These are phyloP conservation scores for Alectoris magna DNA, from an alignment of 2,797 vertebrate species.

Conservation along the genomic window DNA sequence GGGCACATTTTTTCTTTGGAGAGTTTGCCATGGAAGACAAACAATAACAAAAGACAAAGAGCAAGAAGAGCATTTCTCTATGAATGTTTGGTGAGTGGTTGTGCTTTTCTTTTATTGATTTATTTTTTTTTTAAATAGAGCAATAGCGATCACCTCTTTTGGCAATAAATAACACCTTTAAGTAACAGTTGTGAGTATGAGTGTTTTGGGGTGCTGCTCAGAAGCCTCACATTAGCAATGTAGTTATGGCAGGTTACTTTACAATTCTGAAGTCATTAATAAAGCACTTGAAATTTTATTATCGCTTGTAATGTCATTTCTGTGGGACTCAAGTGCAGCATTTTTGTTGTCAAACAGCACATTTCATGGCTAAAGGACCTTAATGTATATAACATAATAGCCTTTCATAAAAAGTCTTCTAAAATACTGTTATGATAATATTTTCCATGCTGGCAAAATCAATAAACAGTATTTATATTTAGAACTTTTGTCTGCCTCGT, in stretches of 20 bases:
- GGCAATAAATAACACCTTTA: background rate
- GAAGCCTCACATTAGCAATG: background rate
- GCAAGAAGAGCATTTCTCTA: background rate
- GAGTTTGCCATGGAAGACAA: background rate
- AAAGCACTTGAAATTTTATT: background rate
- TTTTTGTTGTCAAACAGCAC: slow-evolving; percentile 18
- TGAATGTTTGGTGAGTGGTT: background rate
- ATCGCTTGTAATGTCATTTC: slow-evolving; percentile 11
- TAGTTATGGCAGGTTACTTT: slow-evolving; percentile 38
- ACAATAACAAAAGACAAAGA: background rate
- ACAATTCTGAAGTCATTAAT: slow-evolving; percentile 15
- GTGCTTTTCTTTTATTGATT: background rate
- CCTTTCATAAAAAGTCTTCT: background rate
- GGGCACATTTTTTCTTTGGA: rapidly evolving
- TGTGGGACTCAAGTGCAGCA: background rate
- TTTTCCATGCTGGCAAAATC: slow-evolving; percentile 20
- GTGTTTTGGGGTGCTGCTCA: background rate
- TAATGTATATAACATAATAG: background rate
- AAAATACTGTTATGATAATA: background rate
- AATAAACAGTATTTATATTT: background rate
- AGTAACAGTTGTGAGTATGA: background rate
- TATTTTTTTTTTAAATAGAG: background rate
- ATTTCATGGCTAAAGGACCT: background rate
- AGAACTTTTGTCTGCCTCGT: background rate
- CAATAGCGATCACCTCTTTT: background rate